Percentiles rank a stretch among this genome's conserved stretches.
These are phyloP conservation scores for Fragum fragum DNA, from an alignment of 2,888 invertebrate genomes.

Conservation along the genomic window DNA sequence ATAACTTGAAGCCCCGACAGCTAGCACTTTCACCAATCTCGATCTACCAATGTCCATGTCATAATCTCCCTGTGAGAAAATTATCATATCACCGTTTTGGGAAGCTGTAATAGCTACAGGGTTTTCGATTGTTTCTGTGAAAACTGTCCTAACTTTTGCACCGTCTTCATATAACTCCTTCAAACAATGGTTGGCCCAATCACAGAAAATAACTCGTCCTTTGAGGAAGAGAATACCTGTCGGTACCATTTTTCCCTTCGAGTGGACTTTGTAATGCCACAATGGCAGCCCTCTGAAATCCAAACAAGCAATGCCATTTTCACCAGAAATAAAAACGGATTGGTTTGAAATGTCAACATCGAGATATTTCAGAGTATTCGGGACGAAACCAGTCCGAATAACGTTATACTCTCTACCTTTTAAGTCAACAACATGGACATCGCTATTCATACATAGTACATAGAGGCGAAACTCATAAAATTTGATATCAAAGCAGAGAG, in stretches of 20 bases:
- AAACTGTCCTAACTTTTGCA: slow-evolving; percentile 33
- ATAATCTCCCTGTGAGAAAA: slow-evolving; percentile 57
- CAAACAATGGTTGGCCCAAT: slow-evolving; percentile 51
- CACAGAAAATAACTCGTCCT: slow-evolving; percentile 45
- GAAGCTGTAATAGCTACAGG: slow-evolving; percentile 47
- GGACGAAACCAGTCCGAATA: slow-evolving; percentile 42
- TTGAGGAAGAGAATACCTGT: slow-evolving; percentile 46
- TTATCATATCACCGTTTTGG: slow-evolving; percentile 25
- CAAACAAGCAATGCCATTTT: slow-evolving; percentile 49
- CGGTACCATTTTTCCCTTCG: slow-evolving; percentile 42
- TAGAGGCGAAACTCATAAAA: slow-evolving; percentile 57
- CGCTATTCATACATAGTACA: slow-evolving; percentile 46
- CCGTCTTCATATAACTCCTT: slow-evolving; percentile 53
- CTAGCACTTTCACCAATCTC: slow-evolving; percentile 38
- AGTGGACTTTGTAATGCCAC: slow-evolving; percentile 44
- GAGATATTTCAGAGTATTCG: slow-evolving; percentile 42
- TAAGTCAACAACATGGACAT: slow-evolving; percentile 56
- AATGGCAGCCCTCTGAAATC: slow-evolving; percentile 44
- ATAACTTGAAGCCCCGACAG: not conserved
- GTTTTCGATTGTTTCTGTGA: slow-evolving; percentile 37
- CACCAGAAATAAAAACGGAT: slow-evolving; percentile 42
- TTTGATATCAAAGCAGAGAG: slow-evolving; percentile 50
- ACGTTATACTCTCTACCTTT: slow-evolving; percentile 54
- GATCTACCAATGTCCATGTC: slow-evolving; percentile 47
- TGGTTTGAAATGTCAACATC: slow-evolving; percentile 45